Conservation (phyloP, 2,888 invertebrate genomes). For the Leptothorax acervorum region DNA sequence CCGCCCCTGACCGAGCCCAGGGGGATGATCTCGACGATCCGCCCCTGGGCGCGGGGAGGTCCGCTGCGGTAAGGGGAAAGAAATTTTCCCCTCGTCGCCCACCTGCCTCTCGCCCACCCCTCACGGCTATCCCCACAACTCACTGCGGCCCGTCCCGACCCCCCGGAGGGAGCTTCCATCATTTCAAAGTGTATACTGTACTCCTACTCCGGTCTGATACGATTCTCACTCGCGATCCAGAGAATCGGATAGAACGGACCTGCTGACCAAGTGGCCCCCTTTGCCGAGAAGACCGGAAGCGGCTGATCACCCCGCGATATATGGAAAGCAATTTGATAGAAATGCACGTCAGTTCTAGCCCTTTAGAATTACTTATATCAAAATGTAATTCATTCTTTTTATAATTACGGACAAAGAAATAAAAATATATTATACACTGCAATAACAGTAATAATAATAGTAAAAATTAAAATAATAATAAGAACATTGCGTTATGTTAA, state of each 20-base stretch:
- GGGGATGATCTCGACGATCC: no score
- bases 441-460: not conserved
- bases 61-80: no score
- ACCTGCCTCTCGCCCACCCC: no score
- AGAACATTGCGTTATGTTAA: not conserved
- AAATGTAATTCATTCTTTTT: not conserved
- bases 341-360: slow-evolving; percentile 41
- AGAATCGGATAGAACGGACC: slow-evolving; percentile 83
- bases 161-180: no score
- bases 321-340: slow-evolving; percentile 68
- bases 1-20: no score
- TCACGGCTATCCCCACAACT: no score
- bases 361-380: not conserved
- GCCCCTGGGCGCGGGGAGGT: no score
- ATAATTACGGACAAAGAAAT: not conserved
- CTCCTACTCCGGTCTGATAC: slow-evolving; percentile 79
- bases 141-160: no score
- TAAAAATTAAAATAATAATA: not conserved
- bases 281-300: slow-evolving; percentile 83
- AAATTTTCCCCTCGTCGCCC: no score
- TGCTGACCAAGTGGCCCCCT: slow-evolving; percentile 85
- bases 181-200: no score
- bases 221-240: slow-evolving; percentile 82
- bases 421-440: not conserved
- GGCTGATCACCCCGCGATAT: slow-evolving; percentile 70